Evolutionary conservation across 2,888 invertebrate genomes (phyloP), one percentile per base, ranked within the genome.

Genomic region (Ferdinandea cuprea): DNA sequence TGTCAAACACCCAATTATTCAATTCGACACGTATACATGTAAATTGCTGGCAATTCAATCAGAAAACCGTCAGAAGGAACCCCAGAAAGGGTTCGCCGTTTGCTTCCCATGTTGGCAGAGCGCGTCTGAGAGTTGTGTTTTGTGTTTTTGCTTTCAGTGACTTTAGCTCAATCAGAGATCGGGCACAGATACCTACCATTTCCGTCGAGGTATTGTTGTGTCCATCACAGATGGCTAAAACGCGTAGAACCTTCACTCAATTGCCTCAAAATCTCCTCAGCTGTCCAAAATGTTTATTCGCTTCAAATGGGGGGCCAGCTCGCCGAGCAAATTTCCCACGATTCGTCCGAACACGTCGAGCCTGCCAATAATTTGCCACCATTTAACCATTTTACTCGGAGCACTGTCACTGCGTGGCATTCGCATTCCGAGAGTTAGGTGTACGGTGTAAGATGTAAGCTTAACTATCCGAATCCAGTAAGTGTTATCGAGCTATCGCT

Each of bases 1-100:
- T 83, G 83, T 83, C 83, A 83, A 83, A 83, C 83, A 83, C 78
- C 83, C 83, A 83, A 83, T 83, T 83, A 83, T 83, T 83, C 83
- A 83, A 83, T 83, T 83, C 83, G 83, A 83, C 83, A 83, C 83
- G 83, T 83, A 83, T 83, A 77, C 83, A 83, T 78, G 83, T 68
- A 83, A 83, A 83, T 83, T 83, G 77, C 83, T 83, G 78, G 83
- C 83, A 78, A 83, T 83, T 83, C 83, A 83, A 83, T 83, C 83
- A 78, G 56, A 83, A 44, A 78, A 77, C 77, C 77, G 44, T 73
- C 80, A 72, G 61, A 54, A 76, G 76, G 76, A 19, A 71, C 56
- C 52, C 44, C 52, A 56, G 54, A 72, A 77, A 77, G 83, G 77
- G 83, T 72, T 77, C 69, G 56, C 13, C 56, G 37, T 32, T 68